Evolutionary conservation across 2,797 vertebrate species (phyloP), one percentile per base, ranked within the genome.

Genomic region (Tamandua tetradactyla): DNA sequence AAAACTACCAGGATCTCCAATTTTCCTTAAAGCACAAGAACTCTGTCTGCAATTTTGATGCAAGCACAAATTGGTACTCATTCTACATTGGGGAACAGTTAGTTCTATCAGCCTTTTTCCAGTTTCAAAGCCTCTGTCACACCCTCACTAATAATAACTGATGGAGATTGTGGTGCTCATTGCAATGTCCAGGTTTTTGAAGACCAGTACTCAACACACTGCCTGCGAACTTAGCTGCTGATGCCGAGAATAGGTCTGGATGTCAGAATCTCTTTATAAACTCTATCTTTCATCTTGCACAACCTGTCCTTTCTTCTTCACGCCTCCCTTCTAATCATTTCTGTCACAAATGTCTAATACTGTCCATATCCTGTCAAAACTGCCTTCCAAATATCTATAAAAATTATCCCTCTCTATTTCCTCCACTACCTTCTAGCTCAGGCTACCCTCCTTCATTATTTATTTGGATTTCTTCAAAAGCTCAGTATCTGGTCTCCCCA

Each of bases 1-100:
- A 52, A 91, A 89, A 84, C 80, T 72, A 80, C 86, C 80, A 82
- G 79, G 40, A 81, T 71, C 12, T 32, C 72, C 49, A 59, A 15
- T 87, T 92, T 92, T 93, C 85, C 81, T 81, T 71, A 78, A 74
- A 91, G 93, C 66, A 88, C 66, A 22, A 17, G 59, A 82, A 94
- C 66, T 91, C 93, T 27, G 61, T 75, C 87, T 92, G 82, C 85
- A 86, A 47, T 91, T 93, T 44, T 85, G 93, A 94, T 69, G 37
- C 91, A 66, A 96, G 90, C 86, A 92, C 88, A 93, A 83, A 86
- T 42, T 49, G 75, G 94, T 75, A 44, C 78, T 95, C 93, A 92
- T 37, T 74, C 83, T 93, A 90, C 93, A 75, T 57, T 74, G 76
- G 96, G 92, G 91, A 89, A 30, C 81, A 75, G 76, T 96, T 94